These are phyloP conservation scores for Callimorpha dominula DNA, from an alignment of 2,888 invertebrate species.

Conservation along the genomic window DNA sequence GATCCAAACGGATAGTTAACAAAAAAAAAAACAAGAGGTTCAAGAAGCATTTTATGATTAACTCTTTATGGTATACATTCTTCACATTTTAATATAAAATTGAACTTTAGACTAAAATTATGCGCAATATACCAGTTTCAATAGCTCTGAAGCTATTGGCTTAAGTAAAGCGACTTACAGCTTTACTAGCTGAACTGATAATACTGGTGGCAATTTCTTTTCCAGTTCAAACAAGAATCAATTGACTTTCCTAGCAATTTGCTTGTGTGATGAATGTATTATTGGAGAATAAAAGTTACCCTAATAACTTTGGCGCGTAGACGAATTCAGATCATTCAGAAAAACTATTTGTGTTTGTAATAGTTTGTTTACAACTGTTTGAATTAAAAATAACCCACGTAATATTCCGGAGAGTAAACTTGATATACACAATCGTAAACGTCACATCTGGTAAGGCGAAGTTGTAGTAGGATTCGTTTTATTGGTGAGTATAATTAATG, in stretches of 20 bases:
- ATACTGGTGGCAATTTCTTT: not conserved
- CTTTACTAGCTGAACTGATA: not conserved
- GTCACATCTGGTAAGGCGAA: slow-evolving; percentile 6
- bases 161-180: not conserved
- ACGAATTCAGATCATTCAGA: not conserved
- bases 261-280: not conserved
- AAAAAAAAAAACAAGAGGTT: too few relatives aligned
- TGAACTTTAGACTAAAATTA: not conserved
- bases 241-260: not conserved
- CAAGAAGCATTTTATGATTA: too few relatives aligned
- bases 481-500: slow-evolving; percentile 8
- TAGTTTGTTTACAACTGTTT: slow-evolving; percentile 1
- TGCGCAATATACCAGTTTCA: not conserved
- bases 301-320: not conserved
- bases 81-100: not conserved
- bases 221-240: not conserved
- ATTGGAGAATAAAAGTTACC: too few relatives aligned
- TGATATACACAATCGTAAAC: slow-evolving; percentile 11
- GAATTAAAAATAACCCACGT: slow-evolving; percentile 6
- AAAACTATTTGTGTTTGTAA: not conserved
- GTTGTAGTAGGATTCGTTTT: slow-evolving; percentile 3
- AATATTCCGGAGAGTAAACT: not conserved
- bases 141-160: not conserved
- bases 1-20: too few relatives aligned
- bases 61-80: too few relatives aligned